Evolutionary conservation across 2,888 invertebrate genomes (phyloP).

Genomic region (Dendrolimus houi): DNA sequence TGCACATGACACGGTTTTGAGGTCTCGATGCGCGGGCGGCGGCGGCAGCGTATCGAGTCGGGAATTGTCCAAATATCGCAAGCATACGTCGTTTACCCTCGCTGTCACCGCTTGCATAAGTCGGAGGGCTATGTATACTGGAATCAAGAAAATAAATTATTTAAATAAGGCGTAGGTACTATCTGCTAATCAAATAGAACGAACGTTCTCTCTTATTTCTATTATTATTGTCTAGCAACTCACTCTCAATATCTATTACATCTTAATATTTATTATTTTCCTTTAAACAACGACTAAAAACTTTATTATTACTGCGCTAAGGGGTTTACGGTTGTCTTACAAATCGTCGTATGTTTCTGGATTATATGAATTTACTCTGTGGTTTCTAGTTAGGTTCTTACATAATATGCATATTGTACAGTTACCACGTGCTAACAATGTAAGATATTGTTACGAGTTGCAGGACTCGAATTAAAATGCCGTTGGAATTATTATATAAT

Average conservation of each 20-base stretch:
- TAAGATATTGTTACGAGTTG: too few species aligned
- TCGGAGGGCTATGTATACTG: conserved; percentile 83
- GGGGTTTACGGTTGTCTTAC: too few species aligned
- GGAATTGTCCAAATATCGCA: conserved; percentile 81
- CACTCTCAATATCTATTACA: not conserved
- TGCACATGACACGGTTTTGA: conserved; percentile 79
- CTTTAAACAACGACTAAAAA: not conserved
- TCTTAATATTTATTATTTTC: not conserved
- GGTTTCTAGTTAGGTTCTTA: too few species aligned
- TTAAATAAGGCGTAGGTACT: not conserved
- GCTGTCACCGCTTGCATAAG: conserved; percentile 85
- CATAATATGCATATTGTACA: too few species aligned
- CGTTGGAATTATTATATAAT: too few species aligned
- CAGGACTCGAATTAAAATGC: too few species aligned
- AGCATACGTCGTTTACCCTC: conserved; percentile 83
- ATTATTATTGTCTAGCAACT: not conserved
- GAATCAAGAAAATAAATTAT: conserved; percentile 28
- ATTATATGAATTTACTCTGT: too few species aligned
- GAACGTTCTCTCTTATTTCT: too few species aligned
- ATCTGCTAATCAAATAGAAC: too few species aligned
- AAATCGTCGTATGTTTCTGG: too few species aligned
- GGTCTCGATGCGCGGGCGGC: conserved; percentile 70
- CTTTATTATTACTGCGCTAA: not conserved
- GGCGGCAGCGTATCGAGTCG: conserved; percentile 78
- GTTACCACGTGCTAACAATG: too few species aligned